Percentiles rank a stretch among this genome's conserved stretches.
These are phyloP conservation scores for Drosophila kuntzei DNA, from an alignment of 2,888 invertebrate species.

Conservation along the genomic window DNA sequence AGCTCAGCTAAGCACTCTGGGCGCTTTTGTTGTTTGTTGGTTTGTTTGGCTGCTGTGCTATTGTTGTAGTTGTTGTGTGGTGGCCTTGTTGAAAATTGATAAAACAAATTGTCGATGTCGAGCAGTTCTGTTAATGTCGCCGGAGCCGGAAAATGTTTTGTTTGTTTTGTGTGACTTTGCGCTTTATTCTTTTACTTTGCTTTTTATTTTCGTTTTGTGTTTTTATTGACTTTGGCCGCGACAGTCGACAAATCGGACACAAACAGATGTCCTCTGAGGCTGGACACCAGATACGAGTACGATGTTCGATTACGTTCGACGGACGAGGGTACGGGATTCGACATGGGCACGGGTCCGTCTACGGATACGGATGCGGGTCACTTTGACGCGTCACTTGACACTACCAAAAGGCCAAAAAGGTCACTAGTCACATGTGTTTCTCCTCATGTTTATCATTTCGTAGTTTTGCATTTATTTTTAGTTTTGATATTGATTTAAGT, in stretches of 20 bases:
- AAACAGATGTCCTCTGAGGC: slow-evolving; percentile 45
- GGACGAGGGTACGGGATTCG: neutral
- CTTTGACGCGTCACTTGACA: slow-evolving; percentile 32
- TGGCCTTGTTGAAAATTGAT: slow-evolving; percentile 82
- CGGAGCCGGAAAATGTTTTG: slow-evolving; percentile 83
- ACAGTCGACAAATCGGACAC: slow-evolving; percentile 50
- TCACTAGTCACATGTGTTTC: slow-evolving; percentile 37
- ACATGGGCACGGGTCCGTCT: slow-evolving; percentile 13
- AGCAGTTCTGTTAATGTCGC: slow-evolving; percentile 84
- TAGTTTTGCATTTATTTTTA: slow-evolving; percentile 3
- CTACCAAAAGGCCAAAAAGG: slow-evolving; percentile 19
- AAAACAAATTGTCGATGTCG: slow-evolving; percentile 84
- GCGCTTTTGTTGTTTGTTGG: slow-evolving; percentile 76
- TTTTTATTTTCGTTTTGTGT: slow-evolving; percentile 17
- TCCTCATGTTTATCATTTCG: slow-evolving; percentile 26
- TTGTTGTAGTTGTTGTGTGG: slow-evolving; percentile 62
- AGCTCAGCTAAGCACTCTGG: slow-evolving; percentile 74
- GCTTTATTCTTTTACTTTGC: slow-evolving; percentile 53
- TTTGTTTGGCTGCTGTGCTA: slow-evolving; percentile 56
- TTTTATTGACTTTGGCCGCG: slow-evolving; percentile 63
- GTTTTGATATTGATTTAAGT: neutral
- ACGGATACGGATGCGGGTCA: slow-evolving; percentile 32
- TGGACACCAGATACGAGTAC: slow-evolving; percentile 39
- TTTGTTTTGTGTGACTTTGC: slow-evolving; percentile 77
- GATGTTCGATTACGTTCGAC: slow-evolving; percentile 18